Conservation (phyloP, 2,888 invertebrate genomes). For the Agrochola macilenta region DNA sequence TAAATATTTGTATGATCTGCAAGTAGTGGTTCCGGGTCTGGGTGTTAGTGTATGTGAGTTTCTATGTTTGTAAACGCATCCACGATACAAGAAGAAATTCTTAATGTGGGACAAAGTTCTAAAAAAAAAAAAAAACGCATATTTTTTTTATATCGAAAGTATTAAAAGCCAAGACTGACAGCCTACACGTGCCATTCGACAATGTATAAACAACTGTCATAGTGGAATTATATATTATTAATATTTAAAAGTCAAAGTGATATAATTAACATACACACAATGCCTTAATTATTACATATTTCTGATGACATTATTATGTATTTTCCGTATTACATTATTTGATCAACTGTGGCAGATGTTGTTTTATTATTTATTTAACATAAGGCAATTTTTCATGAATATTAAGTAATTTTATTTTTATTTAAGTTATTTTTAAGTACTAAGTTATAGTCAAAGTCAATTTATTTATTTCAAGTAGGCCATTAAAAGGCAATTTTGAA, state of each 20-base stretch:
- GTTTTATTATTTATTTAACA: conserved; percentile 1
- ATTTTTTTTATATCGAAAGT: not conserved
- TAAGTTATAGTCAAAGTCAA: not conserved
- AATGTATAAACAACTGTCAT: conserved; percentile 19
- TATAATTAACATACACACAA: conserved; percentile 26
- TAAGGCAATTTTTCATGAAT: conserved; percentile 7
- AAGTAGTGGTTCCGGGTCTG: too few species aligned
- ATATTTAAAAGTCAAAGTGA: conserved; percentile 43
- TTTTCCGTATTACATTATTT: conserved; percentile 35
- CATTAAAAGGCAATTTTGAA: not conserved
- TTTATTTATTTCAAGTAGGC: not conserved
- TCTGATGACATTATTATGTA: conserved; percentile 11
- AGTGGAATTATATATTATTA: not conserved
- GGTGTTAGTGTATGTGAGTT: too few species aligned
- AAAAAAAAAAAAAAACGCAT: too few species aligned
- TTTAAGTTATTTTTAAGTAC: not conserved
- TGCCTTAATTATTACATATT: not conserved
- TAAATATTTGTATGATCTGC: too few species aligned
- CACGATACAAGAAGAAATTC: too few species aligned
- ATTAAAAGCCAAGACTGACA: not conserved
- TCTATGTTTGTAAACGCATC: too few species aligned
- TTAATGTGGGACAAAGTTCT: too few species aligned
- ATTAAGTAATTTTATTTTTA: not conserved
- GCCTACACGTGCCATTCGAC: not conserved
- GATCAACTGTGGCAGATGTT: conserved; percentile 19